Conservation (phyloP, 2,888 invertebrate genomes). For the Eucriotettix oculatus region DNA sequence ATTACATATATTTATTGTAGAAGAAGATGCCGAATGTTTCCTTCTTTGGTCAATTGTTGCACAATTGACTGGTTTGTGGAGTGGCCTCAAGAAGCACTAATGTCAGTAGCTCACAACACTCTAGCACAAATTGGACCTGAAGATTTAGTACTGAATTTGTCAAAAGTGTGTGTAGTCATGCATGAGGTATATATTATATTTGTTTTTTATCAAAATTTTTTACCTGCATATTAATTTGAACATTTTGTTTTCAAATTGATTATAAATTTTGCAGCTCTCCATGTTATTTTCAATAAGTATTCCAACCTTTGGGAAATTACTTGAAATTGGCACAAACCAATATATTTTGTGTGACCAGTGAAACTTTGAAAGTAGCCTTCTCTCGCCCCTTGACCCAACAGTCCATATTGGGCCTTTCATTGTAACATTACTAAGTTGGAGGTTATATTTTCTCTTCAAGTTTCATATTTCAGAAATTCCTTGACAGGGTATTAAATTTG, state of each 20-base stretch:
- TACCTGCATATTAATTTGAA: not conserved
- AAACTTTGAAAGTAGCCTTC: too few species aligned
- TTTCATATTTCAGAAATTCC: too few species aligned
- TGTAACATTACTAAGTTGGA: too few species aligned
- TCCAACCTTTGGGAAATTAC: too few species aligned
- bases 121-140: constrained; percentile 37
- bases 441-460: too few species aligned
- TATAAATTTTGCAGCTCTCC: not conserved
- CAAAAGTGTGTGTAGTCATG: constrained; percentile 52
- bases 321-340: too few species aligned
- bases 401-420: too few species aligned
- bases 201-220: not conserved
- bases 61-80: constrained; percentile 90
- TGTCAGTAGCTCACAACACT: constrained; percentile 63
- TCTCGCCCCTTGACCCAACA: too few species aligned
- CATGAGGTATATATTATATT: constrained; percentile 35
- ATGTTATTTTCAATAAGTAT: too few species aligned
- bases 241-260: not conserved
- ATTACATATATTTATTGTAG: constrained; percentile 28
- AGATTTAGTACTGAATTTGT: constrained; percentile 33
- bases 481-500: too few species aligned
- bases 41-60: constrained; percentile 81
- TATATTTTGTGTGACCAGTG: too few species aligned
- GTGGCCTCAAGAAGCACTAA: constrained; percentile 77
- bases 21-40: constrained; percentile 82